Percentiles rank a stretch among this genome's conserved stretches.
Conservation (phyloP, 2,113 vertebrate genomes). For the Cromileptes altivelis region DNA sequence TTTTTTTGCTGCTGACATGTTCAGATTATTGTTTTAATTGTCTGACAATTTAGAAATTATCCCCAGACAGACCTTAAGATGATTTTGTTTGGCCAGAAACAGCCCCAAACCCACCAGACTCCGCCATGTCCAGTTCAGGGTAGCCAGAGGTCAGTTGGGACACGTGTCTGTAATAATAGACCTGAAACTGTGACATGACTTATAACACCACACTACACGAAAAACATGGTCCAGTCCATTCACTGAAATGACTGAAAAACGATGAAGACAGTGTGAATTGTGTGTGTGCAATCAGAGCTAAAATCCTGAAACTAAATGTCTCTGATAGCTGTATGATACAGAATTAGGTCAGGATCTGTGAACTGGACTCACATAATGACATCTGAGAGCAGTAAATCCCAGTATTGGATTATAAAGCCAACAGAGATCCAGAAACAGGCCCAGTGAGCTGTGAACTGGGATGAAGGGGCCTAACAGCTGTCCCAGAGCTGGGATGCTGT, state of each 20-base stretch:
- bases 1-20: no score
- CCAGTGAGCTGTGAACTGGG: constrained; percentile 36
- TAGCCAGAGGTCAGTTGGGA: not conserved
- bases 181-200: not conserved
- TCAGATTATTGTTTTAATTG: no score
- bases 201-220: not conserved
- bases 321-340: not conserved
- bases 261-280: not conserved
- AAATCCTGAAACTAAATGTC: constrained; percentile 1
- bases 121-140: not conserved
- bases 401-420: constrained; percentile 1
- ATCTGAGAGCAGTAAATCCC: not conserved
- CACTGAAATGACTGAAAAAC: not conserved
- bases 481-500: constrained; percentile 62
- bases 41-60: no score
- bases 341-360: not conserved
- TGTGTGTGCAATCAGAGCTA: not conserved
- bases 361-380: constrained; percentile 15
- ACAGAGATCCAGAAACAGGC: not conserved
- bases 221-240: not conserved
- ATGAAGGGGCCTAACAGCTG: constrained; percentile 61
- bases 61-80: no score
- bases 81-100: no score
- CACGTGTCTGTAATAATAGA: not conserved
- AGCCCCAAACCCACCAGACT: no score